Evolutionary conservation across 1,140 invertebrate species (phyloP), one percentile per base, ranked within the genome.

Genomic region (Tetragnatha versicolor): DNA sequence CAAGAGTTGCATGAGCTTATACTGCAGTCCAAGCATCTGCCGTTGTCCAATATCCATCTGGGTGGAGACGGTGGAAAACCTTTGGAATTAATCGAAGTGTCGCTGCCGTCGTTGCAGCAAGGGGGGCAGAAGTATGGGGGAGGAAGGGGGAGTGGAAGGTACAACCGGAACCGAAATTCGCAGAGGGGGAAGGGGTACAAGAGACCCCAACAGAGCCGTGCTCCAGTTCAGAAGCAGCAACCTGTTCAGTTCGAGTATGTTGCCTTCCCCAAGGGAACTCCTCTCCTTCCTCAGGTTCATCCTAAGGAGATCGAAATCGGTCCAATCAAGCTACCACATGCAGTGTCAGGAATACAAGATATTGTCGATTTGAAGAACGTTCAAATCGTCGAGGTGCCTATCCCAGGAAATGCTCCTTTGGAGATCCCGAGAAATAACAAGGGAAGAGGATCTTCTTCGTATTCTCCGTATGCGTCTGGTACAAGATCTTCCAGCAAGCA

Each of bases 361-460:
- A 5, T 68, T 17, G 12, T 77, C 29, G 60, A 27, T 10, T 14
- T 79, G 7, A 79, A 79, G 47, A 69, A 79, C 27, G 35, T 79
- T n/a, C 76, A 79, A 29, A 37, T 79, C 33, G 51, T 69, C 25
- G 76, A 79, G 60, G 42, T 79, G 31, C 66, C 66, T 12, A 49
- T 69, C 3, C 76, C 76, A 27, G 9, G 29, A 29, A n/a, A 31
- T 73, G 20, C 25, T 25, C 14, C 69, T 2, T 58, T 35, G 12
- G 61, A 42, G 29, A 22, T 58, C 2, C 27, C 27, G 14, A n/a
- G n/a, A n/a, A 39, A 53, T 12, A 17, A 33, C 14, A 55, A 65
- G 66, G 20, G 25, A 9, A 51, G 58, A 25, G 20, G 20, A 1
- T n/a, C 29, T 35, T 27, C 73, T 29, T 33, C 51, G 29, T 77